Percentiles rank a stretch among this genome's conserved stretches.
phyloP scores from a whole-genome alignment of 2,888 invertebrate genomes.

The Amiota minor region DNA sequence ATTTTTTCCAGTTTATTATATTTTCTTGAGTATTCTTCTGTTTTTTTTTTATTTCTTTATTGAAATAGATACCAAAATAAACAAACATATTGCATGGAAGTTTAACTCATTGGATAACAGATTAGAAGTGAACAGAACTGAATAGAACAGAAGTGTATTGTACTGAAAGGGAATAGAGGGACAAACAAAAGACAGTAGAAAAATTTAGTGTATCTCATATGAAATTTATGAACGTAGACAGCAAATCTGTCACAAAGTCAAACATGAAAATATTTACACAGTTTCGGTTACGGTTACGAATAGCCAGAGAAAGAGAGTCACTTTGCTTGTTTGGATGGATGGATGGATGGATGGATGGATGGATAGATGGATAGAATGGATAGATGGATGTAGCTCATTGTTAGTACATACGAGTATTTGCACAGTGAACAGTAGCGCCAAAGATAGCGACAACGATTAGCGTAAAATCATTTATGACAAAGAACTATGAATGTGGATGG shows the following conservation, averaged over 20 bases:
- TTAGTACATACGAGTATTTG: constrained; percentile 56
- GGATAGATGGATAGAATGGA: no score
- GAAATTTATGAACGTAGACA: constrained; percentile 45
- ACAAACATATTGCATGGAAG: constrained; percentile 6
- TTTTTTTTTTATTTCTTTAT: not conserved
- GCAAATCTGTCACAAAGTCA: constrained; percentile 67
- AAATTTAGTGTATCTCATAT: constrained; percentile 18
- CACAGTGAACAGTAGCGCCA: constrained; percentile 60
- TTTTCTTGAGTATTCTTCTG: no score
- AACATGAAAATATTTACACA: constrained; percentile 59
- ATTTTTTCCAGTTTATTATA: not conserved
- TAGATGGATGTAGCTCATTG: not conserved
- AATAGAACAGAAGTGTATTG: not conserved
- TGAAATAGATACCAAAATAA: constrained; percentile 19
- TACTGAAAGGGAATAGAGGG: not conserved
- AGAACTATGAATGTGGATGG: not conserved
- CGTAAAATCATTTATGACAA: constrained; percentile 41
- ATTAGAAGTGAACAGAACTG: not conserved
- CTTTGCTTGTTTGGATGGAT: no score
- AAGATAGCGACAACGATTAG: constrained; percentile 59
- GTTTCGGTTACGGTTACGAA: constrained; percentile 5
- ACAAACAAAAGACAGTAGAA: constrained; percentile 30
- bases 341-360: no score
- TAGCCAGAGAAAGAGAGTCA: not conserved
- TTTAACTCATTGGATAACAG: not conserved